Percentiles rank a stretch among this genome's conserved stretches.
These are phyloP conservation scores for Atherinosoma microstoma DNA, from an alignment of 2,797 vertebrate genomes.

Conservation along the genomic window DNA sequence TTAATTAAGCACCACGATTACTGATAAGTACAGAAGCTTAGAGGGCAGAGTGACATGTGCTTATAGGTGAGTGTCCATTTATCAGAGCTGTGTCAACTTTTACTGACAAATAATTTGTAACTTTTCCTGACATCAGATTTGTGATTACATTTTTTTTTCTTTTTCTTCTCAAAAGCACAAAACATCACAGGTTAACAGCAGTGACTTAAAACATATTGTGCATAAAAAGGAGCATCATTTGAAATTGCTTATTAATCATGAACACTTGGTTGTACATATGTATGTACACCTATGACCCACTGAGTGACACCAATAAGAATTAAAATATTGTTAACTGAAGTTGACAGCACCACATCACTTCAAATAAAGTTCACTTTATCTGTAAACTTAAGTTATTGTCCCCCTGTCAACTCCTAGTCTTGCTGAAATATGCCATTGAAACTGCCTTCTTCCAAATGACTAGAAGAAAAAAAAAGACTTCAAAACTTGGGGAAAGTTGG, in stretches of 20 bases:
- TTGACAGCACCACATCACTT: too few relatives aligned
- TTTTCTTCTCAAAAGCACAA: neutral
- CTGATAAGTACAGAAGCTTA: conserved; percentile 14
- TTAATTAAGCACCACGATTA: conserved; percentile 3
- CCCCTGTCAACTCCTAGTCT: neutral
- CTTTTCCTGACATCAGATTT: conserved; percentile 35
- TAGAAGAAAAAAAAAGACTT: neutral
- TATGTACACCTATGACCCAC: too few relatives aligned
- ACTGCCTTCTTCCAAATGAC: neutral
- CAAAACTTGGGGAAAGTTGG: neutral
- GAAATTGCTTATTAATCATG: neutral
- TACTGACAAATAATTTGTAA: conserved; percentile 31
- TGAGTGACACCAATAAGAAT: too few relatives aligned
- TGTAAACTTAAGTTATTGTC: neutral
- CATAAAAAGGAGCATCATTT: neutral
- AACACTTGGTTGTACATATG: neutral
- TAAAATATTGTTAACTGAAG: too few relatives aligned
- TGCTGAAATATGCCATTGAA: neutral
- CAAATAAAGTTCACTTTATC: neutral
- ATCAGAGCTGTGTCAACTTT: conserved; percentile 36
- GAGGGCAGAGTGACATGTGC: conserved; percentile 17
- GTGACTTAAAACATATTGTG: neutral
- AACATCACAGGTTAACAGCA: conserved; percentile 5
- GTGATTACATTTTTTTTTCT: neutral
- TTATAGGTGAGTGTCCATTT: conserved; percentile 21